Conservation (phyloP, 64 coral and sea anemone genomes). For the Trachythela sp. region DNA sequence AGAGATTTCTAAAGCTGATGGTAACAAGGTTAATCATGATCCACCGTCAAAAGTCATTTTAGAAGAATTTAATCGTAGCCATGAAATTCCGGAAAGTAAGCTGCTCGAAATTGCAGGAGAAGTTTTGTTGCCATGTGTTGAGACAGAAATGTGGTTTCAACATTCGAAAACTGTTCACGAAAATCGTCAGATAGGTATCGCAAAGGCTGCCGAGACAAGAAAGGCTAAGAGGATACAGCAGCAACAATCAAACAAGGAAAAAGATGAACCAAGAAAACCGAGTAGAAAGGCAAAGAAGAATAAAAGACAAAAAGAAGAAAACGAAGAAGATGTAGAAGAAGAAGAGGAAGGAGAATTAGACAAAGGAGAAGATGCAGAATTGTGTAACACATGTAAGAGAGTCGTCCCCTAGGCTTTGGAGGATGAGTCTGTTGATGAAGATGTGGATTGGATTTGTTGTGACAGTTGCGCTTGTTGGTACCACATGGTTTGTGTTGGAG, state of each 20-base stretch:
- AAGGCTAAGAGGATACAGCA: not conserved
- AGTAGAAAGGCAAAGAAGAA: not conserved
- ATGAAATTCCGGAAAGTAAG: not conserved
- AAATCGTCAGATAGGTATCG: not conserved
- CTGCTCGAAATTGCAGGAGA: conserved; percentile 11
- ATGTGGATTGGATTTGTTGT: conserved; percentile 1
- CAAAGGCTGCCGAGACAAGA: conserved; percentile 20
- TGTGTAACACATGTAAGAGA: not conserved
- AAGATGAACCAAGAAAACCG: not conserved
- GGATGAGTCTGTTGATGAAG: not conserved
- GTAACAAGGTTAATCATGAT: conserved; percentile 11
- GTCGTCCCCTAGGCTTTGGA: not conserved
- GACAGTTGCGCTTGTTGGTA: not conserved
- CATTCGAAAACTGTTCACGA: not conserved
- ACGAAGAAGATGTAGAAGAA: not conserved
- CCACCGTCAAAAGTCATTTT: conserved; percentile 51
- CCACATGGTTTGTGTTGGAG: not conserved
- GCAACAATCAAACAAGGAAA: not conserved
- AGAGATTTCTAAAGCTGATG: conserved; percentile 31
- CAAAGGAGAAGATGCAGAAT: not conserved
- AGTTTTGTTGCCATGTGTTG: conserved; percentile 7
- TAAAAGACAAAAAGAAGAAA: conserved; percentile 5
- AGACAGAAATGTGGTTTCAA: conserved; percentile 30
- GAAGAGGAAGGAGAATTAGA: not conserved
- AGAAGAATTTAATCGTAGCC: conserved; percentile 29